Base-by-base conservation (phyloP, 1,140 invertebrate species). In the Saccostrea echinata region DNA sequence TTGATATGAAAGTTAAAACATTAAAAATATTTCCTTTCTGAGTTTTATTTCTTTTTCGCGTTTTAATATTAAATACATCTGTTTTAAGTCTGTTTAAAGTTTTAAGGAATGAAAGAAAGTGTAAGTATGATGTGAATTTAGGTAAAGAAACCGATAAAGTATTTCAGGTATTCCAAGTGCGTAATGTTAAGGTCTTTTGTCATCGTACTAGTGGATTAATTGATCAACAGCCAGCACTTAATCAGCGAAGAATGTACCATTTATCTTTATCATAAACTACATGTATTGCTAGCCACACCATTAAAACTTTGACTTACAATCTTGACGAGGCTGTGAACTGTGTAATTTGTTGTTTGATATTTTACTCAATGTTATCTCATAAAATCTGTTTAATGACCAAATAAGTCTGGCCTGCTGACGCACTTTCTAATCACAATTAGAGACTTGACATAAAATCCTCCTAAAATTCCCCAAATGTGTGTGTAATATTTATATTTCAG, bases 341-440 rank as follows among this genome's bases (percentile, higher is more conserved):
- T 11, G 12, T 35, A 18, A 33, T 76, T 9, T 76, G 27, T 27
- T 30, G 11, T 30, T 8, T 13, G 64, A 13, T 24, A 13, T 24
- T 12, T 71, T 13, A 76, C 27, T 33, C 24, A 76, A 76, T 76
- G 27, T 76, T 76, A 76, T 76, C 68, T 76, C 27, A 76, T 76
- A 12, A 12, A 76, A 76, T 12, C 13, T 76, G 68, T 76, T 76
- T 76, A 27, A 76, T 76, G 13, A 33, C 11, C 27, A 76, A 30
- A 76, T 33, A 27, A 30, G 30, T 16, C 68, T 16, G 30, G 16
- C 27, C 30, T 76, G 27, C 9, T 76, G 68, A 76, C 68, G 68
- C 68, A 76, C 68, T 76, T 64, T 76, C 68, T 76, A 76, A 30
- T 76, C 68, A 76, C 8, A 76, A 27, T 27, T 33, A 76, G 68